Conservation (phyloP, 2,797 vertebrate species). For the Emys orbicularis region DNA sequence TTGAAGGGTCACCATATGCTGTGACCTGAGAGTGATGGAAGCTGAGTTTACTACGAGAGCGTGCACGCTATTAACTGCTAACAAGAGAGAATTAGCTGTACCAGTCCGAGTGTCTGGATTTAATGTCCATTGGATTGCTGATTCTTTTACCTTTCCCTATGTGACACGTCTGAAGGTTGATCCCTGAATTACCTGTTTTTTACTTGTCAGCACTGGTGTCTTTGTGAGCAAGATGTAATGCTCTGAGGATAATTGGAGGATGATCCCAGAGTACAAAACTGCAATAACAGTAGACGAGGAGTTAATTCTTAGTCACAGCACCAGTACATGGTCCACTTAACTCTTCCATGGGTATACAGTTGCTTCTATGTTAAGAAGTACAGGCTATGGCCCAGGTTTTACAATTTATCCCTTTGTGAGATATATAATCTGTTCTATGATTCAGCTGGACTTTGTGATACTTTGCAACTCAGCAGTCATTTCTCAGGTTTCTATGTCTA, state of each 20-base stretch:
- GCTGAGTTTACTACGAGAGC: not conserved
- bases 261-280: not conserved
- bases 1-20: not conserved
- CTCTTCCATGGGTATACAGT: not conserved
- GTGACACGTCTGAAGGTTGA: not conserved
- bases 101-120: not conserved
- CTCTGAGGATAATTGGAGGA: not conserved
- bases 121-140: not conserved
- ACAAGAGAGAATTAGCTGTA: fast-evolving
- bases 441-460: not conserved
- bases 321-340: not conserved
- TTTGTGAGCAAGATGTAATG: not conserved
- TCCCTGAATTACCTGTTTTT: not conserved
- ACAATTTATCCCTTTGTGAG: not conserved
- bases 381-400: not conserved
- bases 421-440: not conserved
- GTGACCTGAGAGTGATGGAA: not conserved
- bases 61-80: not conserved
- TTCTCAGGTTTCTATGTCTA: not conserved
- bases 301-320: not conserved
- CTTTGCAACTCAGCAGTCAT: not conserved
- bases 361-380: not conserved
- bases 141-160: not conserved
- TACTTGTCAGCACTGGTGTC: not conserved
- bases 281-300: not conserved